Conservation (phyloP, 1,140 invertebrate species). For the Platyscapa corneri region DNA sequence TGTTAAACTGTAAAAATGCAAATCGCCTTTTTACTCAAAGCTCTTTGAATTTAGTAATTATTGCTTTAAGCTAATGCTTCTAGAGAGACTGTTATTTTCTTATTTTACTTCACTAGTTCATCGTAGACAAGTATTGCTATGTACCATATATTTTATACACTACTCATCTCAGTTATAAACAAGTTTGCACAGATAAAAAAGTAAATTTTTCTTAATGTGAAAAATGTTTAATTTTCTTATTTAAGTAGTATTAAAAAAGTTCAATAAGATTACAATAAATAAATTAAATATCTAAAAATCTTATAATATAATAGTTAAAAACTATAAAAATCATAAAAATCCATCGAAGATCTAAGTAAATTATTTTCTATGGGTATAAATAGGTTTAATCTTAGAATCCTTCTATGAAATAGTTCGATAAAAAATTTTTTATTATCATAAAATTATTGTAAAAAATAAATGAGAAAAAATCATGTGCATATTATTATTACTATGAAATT, state of each 20-base stretch:
- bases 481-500: background rate
- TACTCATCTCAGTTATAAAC: conserved; percentile 28
- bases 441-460: background rate
- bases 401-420: background rate
- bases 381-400: background rate
- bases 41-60: background rate
- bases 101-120: conserved; percentile 8
- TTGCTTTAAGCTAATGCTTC: conserved; percentile 32
- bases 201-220: background rate
- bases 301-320: background rate
- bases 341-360: background rate
- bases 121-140: background rate
- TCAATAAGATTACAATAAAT: background rate
- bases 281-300: background rate
- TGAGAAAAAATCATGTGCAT: background rate
- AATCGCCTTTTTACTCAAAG: background rate
- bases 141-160: background rate
- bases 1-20: background rate
- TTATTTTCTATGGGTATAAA: background rate
- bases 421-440: background rate
- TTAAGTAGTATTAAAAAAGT: background rate
- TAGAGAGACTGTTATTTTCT: conserved; percentile 23
- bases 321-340: background rate
- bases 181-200: background rate
- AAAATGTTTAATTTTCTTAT: background rate